A percentile compares a stretch with the other conserved stretches of the same genome.
These are phyloP conservation scores for Chrysotoxum bicinctum DNA, from an alignment of 2,888 invertebrate genomes.

Conservation along the genomic window DNA sequence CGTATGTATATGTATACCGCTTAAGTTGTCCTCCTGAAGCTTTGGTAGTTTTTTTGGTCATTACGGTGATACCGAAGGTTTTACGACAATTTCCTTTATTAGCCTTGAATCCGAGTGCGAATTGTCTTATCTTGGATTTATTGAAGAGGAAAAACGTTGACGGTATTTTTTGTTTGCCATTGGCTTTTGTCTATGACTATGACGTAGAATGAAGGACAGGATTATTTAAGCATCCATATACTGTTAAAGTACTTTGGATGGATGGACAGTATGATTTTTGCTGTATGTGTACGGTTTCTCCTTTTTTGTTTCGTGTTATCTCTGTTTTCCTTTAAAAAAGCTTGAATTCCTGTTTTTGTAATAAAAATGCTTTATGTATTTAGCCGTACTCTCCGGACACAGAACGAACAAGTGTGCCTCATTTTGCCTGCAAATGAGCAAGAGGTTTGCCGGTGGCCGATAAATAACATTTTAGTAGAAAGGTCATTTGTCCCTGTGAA, in stretches of 20 bases:
- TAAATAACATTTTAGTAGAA: conserved; percentile 65
- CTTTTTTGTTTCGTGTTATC: conserved; percentile 3
- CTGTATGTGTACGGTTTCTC: background rate
- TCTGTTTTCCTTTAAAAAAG: conserved; percentile 44
- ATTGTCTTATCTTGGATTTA: conserved; percentile 72
- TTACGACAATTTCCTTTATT: conserved; percentile 73
- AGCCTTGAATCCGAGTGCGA: conserved; percentile 72
- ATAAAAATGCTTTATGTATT: conserved; percentile 66
- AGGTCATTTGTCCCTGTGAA: conserved; percentile 62
- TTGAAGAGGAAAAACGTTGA: conserved; percentile 56
- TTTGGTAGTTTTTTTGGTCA: conserved; percentile 68
- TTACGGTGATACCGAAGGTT: conserved; percentile 71
- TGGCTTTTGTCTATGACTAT: conserved; percentile 6
- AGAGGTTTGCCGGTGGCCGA: conserved; percentile 40
- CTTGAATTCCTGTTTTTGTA: conserved; percentile 49
- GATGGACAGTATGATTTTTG: conserved; percentile 59
- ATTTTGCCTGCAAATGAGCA: conserved; percentile 10
- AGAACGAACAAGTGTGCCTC: background rate
- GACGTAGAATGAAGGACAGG: conserved; percentile 29
- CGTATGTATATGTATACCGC: conserved; percentile 17
- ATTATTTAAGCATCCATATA: conserved; percentile 45
- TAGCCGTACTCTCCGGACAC: background rate
- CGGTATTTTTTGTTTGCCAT: conserved; percentile 7
- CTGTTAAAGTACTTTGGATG: conserved; percentile 37
- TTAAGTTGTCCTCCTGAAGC: conserved; percentile 51